Evolutionary conservation across 2,113 vertebrate species (phyloP).

Genomic region (Setophaga kirtlandii): DNA sequence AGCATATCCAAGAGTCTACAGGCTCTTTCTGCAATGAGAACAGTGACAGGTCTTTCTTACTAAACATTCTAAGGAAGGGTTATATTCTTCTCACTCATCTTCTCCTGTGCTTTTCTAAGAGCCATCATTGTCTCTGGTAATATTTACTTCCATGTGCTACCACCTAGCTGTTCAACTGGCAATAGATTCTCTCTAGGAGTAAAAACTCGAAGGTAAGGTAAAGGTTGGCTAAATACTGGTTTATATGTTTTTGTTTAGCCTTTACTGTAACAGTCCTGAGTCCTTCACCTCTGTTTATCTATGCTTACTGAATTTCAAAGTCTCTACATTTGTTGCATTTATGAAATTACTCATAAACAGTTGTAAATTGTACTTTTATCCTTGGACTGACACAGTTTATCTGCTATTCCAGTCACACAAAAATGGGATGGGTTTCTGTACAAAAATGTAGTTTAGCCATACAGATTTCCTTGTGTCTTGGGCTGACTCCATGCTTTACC

Average conservation of each 20-base stretch:
- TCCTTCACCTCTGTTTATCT: not conserved
- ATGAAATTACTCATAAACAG: not conserved
- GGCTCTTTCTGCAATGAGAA: slow-evolving; percentile 70
- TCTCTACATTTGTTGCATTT: not conserved
- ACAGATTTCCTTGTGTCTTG: not conserved
- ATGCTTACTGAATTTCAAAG: not conserved
- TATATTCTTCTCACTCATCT: not conserved
- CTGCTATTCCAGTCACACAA: not conserved
- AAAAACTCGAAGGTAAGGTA: not conserved
- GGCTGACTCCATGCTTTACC: not conserved
- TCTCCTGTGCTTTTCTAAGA: not conserved
- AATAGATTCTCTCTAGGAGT: not conserved
- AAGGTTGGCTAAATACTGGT: not conserved
- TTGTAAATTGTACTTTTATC: not conserved
- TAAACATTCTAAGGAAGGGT: not conserved
- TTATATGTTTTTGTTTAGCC: not conserved
- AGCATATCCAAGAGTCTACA: slow-evolving; percentile 52
- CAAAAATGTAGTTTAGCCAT: not conserved
- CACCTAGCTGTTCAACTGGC: not conserved
- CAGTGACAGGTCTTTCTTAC: slow-evolving; percentile 23
- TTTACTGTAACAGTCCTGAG: not conserved
- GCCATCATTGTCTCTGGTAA: not conserved
- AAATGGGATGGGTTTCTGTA: not conserved
- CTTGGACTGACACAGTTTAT: not conserved
- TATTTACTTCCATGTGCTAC: not conserved